Conservation (phyloP, 2,113 vertebrate species). For the Petromus typicus region DNA sequence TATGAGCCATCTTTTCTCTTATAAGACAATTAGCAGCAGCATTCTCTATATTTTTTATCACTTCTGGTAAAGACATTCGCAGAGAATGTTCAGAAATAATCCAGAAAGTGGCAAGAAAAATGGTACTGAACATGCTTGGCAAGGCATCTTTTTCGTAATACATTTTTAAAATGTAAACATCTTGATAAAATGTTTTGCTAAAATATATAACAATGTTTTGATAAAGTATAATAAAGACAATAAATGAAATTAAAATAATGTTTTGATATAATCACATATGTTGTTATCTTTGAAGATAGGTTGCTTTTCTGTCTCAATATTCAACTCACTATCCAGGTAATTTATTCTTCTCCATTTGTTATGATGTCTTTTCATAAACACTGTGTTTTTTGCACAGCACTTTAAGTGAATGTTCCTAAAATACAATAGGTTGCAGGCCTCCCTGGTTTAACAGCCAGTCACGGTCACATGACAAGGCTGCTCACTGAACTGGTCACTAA, state of each 20-base stretch:
- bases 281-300: not conserved
- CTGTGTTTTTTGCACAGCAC: too few relatives aligned
- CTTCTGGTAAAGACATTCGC: not conserved
- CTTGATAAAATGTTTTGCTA: too few relatives aligned
- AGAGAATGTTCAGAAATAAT: not conserved
- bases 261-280: not conserved
- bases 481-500: not conserved
- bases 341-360: not conserved
- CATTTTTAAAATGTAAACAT: not conserved
- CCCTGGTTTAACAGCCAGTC: not conserved
- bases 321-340: not conserved
- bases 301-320: not conserved
- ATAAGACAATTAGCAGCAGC: not conserved
- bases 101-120: not conserved
- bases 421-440: not conserved
- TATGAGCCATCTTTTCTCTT: not conserved
- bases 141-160: not conserved
- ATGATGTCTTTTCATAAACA: too few relatives aligned
- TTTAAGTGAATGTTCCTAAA: not conserved
- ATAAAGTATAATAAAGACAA: too few relatives aligned
- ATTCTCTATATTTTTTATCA: not conserved
- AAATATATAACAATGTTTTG: too few relatives aligned
- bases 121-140: not conserved
- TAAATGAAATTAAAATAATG: too few relatives aligned
- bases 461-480: not conserved